Percentiles rank a stretch among this genome's conserved stretches.
Evolutionary conservation across 2,888 invertebrate genomes (phyloP).

Genomic region (Chouioia cunea): DNA sequence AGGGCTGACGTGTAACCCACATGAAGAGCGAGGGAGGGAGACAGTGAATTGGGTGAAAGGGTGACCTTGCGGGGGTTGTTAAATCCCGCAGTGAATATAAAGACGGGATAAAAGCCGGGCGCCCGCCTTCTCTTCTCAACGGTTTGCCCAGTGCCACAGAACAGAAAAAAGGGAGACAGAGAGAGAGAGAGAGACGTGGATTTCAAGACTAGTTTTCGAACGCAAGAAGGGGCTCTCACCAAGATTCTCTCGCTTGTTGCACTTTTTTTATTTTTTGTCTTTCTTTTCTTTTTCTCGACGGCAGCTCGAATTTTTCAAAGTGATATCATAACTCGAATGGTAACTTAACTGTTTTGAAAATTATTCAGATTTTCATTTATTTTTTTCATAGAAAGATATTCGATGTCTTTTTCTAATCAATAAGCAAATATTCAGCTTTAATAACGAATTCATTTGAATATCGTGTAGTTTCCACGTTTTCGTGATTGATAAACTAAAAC

Average conservation of each 20-base stretch:
- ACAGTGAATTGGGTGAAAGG: conserved; percentile 47
- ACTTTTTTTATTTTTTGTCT: conserved; percentile 4
- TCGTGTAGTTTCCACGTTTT: no score
- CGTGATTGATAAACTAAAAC: no score
- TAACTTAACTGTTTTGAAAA: no score
- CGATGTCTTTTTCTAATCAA: no score
- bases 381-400: no score
- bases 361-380: no score
- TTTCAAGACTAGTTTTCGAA: conserved; percentile 40
- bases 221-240: no score
- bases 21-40: background rate
- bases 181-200: conserved; percentile 10
- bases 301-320: background rate
- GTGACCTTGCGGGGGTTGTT: conserved; percentile 47
- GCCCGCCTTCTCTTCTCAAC: conserved; percentile 32
- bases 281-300: background rate
- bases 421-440: no score
- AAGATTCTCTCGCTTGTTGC: background rate
- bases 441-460: no score
- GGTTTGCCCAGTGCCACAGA: conserved; percentile 5
- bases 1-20: conserved; percentile 2
- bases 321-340: no score
- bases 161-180: conserved; percentile 5
- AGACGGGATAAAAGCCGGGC: conserved; percentile 10
- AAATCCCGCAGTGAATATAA: conserved; percentile 35